Conservation (phyloP, 2,113 vertebrate species). For the Struthidea cinerea region DNA sequence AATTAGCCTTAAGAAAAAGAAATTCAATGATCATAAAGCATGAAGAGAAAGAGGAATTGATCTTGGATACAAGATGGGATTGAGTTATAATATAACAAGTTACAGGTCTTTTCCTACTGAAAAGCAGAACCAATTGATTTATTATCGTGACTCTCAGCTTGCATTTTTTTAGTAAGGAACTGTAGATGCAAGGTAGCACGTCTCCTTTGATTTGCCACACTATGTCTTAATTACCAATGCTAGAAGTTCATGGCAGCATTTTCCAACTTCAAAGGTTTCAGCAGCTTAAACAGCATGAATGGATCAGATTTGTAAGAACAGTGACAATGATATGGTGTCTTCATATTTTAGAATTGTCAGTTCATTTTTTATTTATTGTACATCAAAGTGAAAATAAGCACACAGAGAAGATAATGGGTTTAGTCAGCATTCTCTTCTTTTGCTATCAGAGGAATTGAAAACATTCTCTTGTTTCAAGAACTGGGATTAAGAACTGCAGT, state of each 20-base stretch:
- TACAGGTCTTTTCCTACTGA: conserved; percentile 58
- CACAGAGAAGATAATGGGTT: conserved; percentile 13
- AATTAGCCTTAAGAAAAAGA: conserved; percentile 58
- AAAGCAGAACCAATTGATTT: conserved; percentile 77
- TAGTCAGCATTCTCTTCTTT: conserved; percentile 31
- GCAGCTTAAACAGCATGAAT: conserved; percentile 34
- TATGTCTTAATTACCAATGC: conserved; percentile 80
- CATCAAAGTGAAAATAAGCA: conserved; percentile 66
- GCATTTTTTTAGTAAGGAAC: conserved; percentile 34
- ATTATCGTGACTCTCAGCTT: conserved; percentile 55
- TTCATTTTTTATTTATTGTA: conserved; percentile 68
- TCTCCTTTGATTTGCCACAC: conserved; percentile 71
- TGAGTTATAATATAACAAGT: conserved; percentile 70
- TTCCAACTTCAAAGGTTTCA: conserved; percentile 71
- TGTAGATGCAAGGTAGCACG: conserved; percentile 53
- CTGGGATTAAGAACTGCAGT: neutral
- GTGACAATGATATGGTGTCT: conserved; percentile 57
- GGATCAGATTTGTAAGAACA: conserved; percentile 56
- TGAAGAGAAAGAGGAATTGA: conserved; percentile 66
- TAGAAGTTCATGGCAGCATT: conserved; percentile 56
- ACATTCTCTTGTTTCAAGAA: neutral
- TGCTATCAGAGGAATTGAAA: neutral
- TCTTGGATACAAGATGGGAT: conserved; percentile 62
- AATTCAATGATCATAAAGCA: conserved; percentile 58
- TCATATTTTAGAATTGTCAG: conserved; percentile 57